A percentile compares a stretch with the other conserved stretches of the same genome.
These are phyloP conservation scores for Charina bottae DNA, from an alignment of 2,113 vertebrate genomes.

Conservation along the genomic window DNA sequence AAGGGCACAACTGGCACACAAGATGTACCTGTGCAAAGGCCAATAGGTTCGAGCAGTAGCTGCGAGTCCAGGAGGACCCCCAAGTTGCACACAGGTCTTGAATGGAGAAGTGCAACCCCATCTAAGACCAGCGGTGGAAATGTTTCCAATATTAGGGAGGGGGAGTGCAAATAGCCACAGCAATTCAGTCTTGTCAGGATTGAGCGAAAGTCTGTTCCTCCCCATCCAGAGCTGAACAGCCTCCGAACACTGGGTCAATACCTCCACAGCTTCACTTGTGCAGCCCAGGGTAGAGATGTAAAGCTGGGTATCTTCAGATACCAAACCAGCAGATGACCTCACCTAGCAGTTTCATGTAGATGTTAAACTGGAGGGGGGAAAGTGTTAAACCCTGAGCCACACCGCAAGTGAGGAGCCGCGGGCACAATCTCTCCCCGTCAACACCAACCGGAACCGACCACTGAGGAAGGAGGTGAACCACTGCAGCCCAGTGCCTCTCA, in stretches of 20 bases:
- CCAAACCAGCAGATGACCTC: not conserved
- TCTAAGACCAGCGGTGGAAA: not conserved
- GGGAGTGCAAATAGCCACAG: not conserved
- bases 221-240: not conserved
- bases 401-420: not conserved
- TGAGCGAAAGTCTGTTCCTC: not conserved
- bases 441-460: not conserved
- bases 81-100: not conserved
- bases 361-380: not conserved
- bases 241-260: not conserved
- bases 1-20: not conserved
- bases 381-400: not conserved
- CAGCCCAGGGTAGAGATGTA: not conserved
- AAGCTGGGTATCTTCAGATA: not conserved
- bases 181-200: not conserved
- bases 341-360: not conserved
- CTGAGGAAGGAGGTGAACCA: not conserved
- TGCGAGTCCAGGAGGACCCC: not conserved
- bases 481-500: not conserved
- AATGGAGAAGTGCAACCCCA: not conserved
- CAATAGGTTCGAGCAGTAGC: not conserved
- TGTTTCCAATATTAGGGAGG: not conserved
- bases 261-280: not conserved
- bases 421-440: not conserved
- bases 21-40: not conserved